Conservation (phyloP, 92 coral and sea anemone species). For the Muricea muricata region DNA sequence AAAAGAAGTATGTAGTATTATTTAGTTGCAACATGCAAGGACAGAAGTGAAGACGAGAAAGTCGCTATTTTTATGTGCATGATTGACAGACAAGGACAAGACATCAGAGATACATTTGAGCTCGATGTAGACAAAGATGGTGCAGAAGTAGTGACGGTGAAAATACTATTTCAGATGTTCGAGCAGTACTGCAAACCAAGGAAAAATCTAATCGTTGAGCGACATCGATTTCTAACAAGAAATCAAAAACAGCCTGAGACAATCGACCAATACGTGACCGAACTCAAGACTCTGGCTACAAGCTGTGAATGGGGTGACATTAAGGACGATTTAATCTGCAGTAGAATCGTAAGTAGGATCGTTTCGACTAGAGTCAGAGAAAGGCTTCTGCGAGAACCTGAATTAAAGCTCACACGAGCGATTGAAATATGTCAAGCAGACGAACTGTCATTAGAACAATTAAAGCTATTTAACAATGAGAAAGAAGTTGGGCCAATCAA, state of each 20-base stretch:
- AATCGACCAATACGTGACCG: background rate
- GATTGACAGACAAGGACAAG: constrained; percentile 48
- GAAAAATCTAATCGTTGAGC: background rate
- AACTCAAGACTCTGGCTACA: background rate
- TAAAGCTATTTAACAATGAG: constrained; percentile 23
- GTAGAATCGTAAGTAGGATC: constrained; percentile 44
- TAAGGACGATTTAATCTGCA: constrained; percentile 36
- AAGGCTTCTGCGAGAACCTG: constrained; percentile 24
- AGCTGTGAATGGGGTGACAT: constrained; percentile 4
- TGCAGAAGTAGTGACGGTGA: constrained; percentile 16
- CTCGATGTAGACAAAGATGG: constrained; percentile 21
- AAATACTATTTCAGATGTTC: constrained; percentile 35
- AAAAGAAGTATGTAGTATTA: constrained; percentile 38
- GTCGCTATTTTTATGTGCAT: too few species aligned
- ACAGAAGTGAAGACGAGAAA: constrained; percentile 32
- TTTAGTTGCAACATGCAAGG: constrained; percentile 24
- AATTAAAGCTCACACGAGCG: constrained; percentile 33
- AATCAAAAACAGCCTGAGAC: background rate
- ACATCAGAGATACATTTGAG: constrained; percentile 27
- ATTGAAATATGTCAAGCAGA: constrained; percentile 26
- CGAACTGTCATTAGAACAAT: constrained; percentile 26
- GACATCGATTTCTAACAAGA: background rate
- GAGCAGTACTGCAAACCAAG: background rate
- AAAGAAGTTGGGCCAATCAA: background rate
- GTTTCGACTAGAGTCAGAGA: constrained; percentile 15